Percentiles rank a stretch among this genome's conserved stretches.
Evolutionary conservation across 1,140 invertebrate species (phyloP).

Genomic region (Gerris buenoi): DNA sequence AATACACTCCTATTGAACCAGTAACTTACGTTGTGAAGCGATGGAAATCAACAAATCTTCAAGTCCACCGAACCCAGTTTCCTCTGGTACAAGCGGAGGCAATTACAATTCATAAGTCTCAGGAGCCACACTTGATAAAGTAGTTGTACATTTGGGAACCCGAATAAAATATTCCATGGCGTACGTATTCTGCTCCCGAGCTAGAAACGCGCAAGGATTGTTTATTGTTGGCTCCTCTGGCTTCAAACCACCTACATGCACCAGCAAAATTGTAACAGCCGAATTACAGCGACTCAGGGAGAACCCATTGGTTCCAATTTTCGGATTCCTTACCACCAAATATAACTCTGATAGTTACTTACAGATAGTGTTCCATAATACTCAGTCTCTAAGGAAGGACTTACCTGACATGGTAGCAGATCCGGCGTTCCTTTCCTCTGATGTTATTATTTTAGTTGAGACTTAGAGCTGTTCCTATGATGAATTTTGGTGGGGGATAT

Average conservation of each 20-base stretch:
- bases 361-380: no score
- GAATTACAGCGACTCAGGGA: no score
- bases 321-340: no score
- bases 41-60: background rate
- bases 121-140: background rate
- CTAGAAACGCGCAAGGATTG: background rate
- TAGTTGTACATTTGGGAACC: background rate
- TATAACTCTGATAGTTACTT: no score
- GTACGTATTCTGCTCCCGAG: background rate
- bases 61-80: background rate
- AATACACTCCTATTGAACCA: background rate
- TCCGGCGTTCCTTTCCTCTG: no score
- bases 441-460: no score
- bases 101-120: background rate
- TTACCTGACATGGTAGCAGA: no score
- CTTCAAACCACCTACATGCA: background rate
- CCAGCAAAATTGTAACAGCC: no score
- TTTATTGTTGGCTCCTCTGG: background rate
- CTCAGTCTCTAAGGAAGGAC: no score
- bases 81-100: background rate
- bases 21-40: background rate
- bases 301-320: no score
- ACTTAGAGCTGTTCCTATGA: no score
- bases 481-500: no score
- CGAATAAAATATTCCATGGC: background rate